Evolutionary conservation across 1,140 invertebrate species (phyloP).

Genomic region (Zophobas atratus): DNA sequence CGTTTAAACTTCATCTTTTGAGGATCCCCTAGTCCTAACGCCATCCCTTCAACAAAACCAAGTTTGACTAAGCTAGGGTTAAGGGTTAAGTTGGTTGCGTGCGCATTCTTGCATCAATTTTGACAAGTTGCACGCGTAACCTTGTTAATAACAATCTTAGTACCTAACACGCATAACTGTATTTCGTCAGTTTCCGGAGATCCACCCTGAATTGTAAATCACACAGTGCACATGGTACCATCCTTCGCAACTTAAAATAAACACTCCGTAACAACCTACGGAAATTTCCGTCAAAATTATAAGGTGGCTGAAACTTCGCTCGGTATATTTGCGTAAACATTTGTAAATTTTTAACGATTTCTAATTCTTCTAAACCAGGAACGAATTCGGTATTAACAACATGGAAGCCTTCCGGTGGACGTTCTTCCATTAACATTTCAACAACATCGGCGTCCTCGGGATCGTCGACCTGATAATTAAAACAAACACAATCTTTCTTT

Average conservation of each 20-base stretch:
- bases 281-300: constrained; percentile 77
- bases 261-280: constrained; percentile 77
- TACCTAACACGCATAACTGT: constrained; percentile 83
- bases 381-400: constrained; percentile 88
- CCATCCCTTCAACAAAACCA: constrained; percentile 74
- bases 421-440: constrained; percentile 82
- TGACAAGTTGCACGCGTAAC: too few species aligned
- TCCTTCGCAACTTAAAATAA: constrained; percentile 87
- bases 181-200: constrained; percentile 91
- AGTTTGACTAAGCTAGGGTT: not conserved
- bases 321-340: constrained; percentile 92
- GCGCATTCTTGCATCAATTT: too few species aligned
- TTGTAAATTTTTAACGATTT: constrained; percentile 83
- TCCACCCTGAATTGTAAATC: constrained; percentile 86
- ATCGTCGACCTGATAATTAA: constrained; percentile 81
- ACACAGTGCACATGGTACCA: constrained; percentile 87
- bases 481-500: constrained; percentile 48
- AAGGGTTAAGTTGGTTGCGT: too few species aligned
- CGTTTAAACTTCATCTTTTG: constrained; percentile 63
- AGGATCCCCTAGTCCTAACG: constrained; percentile 78
- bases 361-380: constrained; percentile 80
- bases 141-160: constrained; percentile 52
- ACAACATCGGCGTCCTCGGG: constrained; percentile 88
- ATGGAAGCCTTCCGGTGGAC: constrained; percentile 85
- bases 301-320: constrained; percentile 77